phyloP scores from a whole-genome alignment of 2,113 vertebrate species.

The Piprites chloris region DNA sequence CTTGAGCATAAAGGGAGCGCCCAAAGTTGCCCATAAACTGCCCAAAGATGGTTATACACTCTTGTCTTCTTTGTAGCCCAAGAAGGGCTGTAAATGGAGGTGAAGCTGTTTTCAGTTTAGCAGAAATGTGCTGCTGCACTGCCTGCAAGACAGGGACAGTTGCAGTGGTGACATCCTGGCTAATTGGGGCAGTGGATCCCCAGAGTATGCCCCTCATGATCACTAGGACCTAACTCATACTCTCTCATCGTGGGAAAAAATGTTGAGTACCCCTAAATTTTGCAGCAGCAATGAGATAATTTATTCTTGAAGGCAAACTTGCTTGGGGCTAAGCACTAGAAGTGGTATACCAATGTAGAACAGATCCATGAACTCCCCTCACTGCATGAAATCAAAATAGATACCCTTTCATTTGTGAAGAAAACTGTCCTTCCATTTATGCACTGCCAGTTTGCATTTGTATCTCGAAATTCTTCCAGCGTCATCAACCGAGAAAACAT shows the following conservation, averaged over 20 bases:
- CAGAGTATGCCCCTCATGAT: background rate
- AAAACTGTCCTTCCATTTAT: background rate
- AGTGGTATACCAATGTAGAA: background rate
- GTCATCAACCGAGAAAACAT: background rate
- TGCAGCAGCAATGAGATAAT: background rate
- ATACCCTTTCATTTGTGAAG: background rate
- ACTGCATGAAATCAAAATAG: background rate
- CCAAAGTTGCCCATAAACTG: background rate
- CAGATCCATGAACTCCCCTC: background rate
- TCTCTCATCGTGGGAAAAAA: background rate
- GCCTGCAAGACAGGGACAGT: background rate
- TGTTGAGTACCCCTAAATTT: background rate
- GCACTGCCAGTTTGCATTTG: background rate
- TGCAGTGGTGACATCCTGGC: background rate
- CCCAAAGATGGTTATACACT: fast-evolving
- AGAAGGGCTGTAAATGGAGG: background rate
- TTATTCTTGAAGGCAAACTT: background rate
- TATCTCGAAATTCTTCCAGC: background rate
- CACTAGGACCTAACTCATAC: background rate
- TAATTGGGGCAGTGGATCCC: background rate
- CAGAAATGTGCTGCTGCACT: background rate
- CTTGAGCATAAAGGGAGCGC: background rate
- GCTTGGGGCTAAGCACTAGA: background rate
- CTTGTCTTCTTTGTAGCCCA: background rate
- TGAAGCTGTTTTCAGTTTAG: background rate